Percentiles rank a stretch among this genome's conserved stretches.
phyloP scores from a whole-genome alignment of 2,113 vertebrate genomes.

The Hucho hucho region DNA sequence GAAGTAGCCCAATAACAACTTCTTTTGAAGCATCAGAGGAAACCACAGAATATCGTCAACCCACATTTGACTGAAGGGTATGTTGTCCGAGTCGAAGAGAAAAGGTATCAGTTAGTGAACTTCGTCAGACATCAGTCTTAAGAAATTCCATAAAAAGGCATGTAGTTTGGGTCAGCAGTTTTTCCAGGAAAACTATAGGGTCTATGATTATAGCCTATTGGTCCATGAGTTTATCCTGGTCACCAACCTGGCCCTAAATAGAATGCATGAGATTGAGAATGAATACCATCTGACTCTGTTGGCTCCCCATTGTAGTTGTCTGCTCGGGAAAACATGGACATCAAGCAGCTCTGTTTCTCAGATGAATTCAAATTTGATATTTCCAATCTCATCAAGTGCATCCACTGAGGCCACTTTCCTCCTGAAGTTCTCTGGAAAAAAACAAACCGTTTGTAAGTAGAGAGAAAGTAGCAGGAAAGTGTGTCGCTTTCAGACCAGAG shows the following conservation, averaged over 20 bases:
- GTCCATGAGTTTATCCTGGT: too few relatives aligned
- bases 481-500: too few relatives aligned
- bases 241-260: background rate
- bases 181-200: too few relatives aligned
- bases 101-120: background rate
- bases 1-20: slow-evolving; percentile 86
- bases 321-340: slow-evolving; percentile 84
- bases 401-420: slow-evolving; percentile 86
- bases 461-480: too few relatives aligned
- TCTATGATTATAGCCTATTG: too few relatives aligned
- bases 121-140: background rate
- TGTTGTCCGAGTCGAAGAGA: slow-evolving; percentile 76
- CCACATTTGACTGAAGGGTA: slow-evolving; percentile 90
- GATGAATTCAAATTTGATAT: slow-evolving; percentile 88
- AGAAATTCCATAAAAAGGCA: background rate
- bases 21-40: slow-evolving; percentile 87
- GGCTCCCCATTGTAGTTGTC: slow-evolving; percentile 84
- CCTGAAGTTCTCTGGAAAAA: slow-evolving; percentile 82
- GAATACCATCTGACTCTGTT: slow-evolving; percentile 85
- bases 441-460: slow-evolving; percentile 16
- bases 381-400: slow-evolving; percentile 84
- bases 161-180: too few relatives aligned
- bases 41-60: slow-evolving; percentile 87
- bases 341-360: slow-evolving; percentile 84
- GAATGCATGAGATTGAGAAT: background rate